phyloP scores from a whole-genome alignment of 2,113 vertebrate genomes.

The rat (Rattus norvegicus) region DNA sequence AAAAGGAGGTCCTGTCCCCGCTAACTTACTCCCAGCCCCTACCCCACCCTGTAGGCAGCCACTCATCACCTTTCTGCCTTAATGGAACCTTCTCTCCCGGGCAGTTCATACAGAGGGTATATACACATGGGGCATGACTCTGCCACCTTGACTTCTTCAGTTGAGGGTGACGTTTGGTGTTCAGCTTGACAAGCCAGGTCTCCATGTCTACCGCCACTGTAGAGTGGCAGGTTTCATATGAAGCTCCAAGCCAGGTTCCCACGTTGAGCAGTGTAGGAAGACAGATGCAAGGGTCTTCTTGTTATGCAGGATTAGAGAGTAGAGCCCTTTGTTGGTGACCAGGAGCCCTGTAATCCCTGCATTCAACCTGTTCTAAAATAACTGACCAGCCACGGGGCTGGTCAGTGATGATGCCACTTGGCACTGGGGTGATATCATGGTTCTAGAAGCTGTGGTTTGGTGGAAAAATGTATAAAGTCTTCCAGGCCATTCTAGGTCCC shows the following conservation, averaged over 20 bases:
- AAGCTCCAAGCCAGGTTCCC: fast-evolving
- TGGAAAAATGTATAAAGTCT: background rate
- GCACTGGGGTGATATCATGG: fast-evolving
- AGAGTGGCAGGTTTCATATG: background rate
- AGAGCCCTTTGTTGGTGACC: background rate
- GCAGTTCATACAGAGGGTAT: fast-evolving
- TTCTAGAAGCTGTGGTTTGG: background rate
- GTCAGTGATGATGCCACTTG: fast-evolving
- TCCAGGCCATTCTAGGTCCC: background rate
- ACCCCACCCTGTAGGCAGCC: fast-evolving
- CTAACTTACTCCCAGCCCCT: too few species aligned
- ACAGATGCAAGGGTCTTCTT: background rate
- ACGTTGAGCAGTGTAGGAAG: fast-evolving
- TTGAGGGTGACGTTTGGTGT: fast-evolving
- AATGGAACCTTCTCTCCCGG: fast-evolving
- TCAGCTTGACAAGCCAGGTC: background rate
- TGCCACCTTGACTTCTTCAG: background rate
- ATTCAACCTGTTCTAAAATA: fast-evolving
- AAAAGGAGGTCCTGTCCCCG: fast-evolving
- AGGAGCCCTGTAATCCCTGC: fast-evolving
- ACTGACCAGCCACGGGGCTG: fast-evolving
- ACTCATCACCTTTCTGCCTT: fast-evolving
- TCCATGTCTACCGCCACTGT: background rate
- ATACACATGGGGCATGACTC: fast-evolving
- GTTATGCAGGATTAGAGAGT: background rate